Evolutionary conservation across 2,113 vertebrate genomes (phyloP), one percentile per base, ranked within the genome.

Genomic region (Brachyistius frenatus): DNA sequence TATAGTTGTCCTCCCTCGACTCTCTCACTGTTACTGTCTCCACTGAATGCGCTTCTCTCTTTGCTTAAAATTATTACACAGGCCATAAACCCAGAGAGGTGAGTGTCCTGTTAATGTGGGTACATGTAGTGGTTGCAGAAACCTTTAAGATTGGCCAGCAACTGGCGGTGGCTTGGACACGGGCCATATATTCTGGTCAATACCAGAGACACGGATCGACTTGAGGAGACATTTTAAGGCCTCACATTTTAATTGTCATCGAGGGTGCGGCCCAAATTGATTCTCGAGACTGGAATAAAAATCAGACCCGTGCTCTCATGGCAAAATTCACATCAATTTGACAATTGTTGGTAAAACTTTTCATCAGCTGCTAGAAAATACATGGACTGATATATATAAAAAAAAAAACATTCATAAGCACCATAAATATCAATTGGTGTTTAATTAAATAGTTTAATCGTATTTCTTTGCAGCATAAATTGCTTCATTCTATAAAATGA

Each of bases 31-130:
- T 90, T 92, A 91, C 90, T 86, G 91, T 92, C 92, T 92, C 91
- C 86, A 81, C 87, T 89, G 91, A 84, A 91, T 87, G 90, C 84
- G 72, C 90, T 84, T 86, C 86, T 92, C 91, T 91, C 90, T 93
- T 92, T 91, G 90, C 89, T 93, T 91, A 89, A 92, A 93, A 94
- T 94, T 90, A 92, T 92, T 91, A 92, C 86, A 90, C 92, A 92
- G 86, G 70, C 92, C 90, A 92, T 93, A 93, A 94, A 94, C 93
- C 87, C 86, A 69, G 87, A 89, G 87, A 87, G 87, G 86, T 90
- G 91, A 87, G 89, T 77, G 87, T 89, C 86, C 87, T 93, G 86
- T 92, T 93, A 93, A 93, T 91, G 90, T 91, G 92, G 87, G 79
- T 88, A 86, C 91, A 88, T 88, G 86, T 87, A 92, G 86, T 91